phyloP scores from a whole-genome alignment of 2,113 vertebrate species.

The Chamaetylas fuelleborni region DNA sequence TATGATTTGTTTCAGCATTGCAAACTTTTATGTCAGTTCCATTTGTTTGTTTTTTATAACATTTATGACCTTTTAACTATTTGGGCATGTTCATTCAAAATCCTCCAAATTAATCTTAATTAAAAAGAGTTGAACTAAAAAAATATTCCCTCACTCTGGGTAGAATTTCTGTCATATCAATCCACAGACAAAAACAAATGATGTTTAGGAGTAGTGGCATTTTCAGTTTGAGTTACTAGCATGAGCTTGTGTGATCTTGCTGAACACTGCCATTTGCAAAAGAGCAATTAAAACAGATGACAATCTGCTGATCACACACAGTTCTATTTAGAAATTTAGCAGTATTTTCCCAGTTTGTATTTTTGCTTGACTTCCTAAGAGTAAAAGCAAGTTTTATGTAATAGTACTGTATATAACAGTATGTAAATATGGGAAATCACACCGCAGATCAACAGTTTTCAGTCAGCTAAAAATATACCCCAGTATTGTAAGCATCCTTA shows the following conservation, averaged over 20 bases:
- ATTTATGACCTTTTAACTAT: slow-evolving; percentile 70
- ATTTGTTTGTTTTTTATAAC: slow-evolving; percentile 62
- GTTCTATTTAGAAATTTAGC: slow-evolving; percentile 19
- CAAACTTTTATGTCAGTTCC: slow-evolving; percentile 54
- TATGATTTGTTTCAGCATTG: slow-evolving; percentile 41
- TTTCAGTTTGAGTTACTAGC: slow-evolving; percentile 37
- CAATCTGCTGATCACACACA: slow-evolving; percentile 35
- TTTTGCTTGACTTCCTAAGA: background rate
- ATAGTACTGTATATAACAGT: background rate
- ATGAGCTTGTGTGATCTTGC: slow-evolving; percentile 42
- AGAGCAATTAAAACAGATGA: slow-evolving; percentile 55
- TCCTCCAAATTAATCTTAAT: slow-evolving; percentile 67
- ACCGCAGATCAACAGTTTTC: background rate
- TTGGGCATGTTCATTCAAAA: slow-evolving; percentile 60
- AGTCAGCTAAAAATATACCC: background rate
- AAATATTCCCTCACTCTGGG: slow-evolving; percentile 62
- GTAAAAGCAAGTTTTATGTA: background rate
- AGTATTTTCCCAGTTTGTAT: slow-evolving; percentile 8
- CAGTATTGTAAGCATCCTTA: background rate
- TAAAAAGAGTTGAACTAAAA: slow-evolving; percentile 58
- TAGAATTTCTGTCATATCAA: slow-evolving; percentile 61
- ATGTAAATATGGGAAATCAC: background rate
- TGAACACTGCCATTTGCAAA: slow-evolving; percentile 54
- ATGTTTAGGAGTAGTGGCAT: slow-evolving; percentile 8
- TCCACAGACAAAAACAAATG: slow-evolving; percentile 62